phyloP scores from a whole-genome alignment of 2,888 invertebrate genomes.

The Polyommatus iphigenia region DNA sequence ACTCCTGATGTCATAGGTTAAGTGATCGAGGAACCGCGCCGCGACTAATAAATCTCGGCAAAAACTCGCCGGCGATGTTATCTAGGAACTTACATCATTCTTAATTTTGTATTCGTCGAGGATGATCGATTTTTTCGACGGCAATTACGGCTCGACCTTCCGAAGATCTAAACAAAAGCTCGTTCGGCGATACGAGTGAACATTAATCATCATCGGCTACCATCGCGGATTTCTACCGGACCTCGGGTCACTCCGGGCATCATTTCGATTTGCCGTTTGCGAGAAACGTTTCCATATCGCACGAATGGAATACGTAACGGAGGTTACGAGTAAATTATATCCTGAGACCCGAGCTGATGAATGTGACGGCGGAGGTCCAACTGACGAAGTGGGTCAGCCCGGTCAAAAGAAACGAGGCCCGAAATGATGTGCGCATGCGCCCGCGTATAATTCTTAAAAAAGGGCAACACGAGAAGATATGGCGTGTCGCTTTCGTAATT shows the following conservation, averaged over 20 bases:
- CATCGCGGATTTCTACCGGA: not conserved
- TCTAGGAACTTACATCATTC: conserved; percentile 54
- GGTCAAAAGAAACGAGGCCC: conserved; percentile 4
- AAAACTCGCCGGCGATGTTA: conserved; percentile 43
- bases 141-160: conserved; percentile 24
- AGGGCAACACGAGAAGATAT: conserved; percentile 8
- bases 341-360: not conserved
- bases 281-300: not conserved
- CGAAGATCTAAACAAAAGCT: conserved; percentile 21
- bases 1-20: conserved; percentile 70
- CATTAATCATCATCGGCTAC: conserved; percentile 12
- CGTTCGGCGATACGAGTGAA: not conserved
- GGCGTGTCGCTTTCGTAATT: conserved; percentile 1
- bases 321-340: not conserved
- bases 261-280: not conserved
- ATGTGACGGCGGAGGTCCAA: not conserved
- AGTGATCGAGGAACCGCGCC: conserved; percentile 53
- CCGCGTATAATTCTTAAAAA: not conserved
- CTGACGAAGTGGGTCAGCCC: not conserved
- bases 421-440: not conserved
- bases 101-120: conserved; percentile 23
- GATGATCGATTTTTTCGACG: conserved; percentile 28
- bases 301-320: not conserved
- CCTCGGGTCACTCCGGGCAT: not conserved
- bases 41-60: conserved; percentile 49